Percentiles rank a stretch among this genome's conserved stretches.
Evolutionary conservation across 35 echinoderm and acorn worm genomes (phyloP).

Genomic region (Holothuria glaberrima): DNA sequence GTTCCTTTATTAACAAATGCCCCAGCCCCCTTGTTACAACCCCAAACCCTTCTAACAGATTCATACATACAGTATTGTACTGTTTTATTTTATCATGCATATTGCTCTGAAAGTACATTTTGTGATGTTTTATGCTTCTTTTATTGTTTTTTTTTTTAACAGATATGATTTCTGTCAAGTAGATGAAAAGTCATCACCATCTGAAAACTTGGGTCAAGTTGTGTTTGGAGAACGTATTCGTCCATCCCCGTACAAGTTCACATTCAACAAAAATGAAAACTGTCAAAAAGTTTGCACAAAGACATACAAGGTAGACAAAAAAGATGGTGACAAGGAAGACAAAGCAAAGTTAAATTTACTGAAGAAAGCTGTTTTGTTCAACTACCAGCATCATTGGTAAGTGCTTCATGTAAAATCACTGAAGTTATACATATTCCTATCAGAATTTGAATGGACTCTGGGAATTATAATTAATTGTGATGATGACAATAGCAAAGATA

Average conservation of each 20-base stretch:
- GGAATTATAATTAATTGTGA: too few species aligned
- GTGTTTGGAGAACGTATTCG: conserved; percentile 94
- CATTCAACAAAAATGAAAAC: conserved; percentile 59
- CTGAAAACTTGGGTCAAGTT: conserved; percentile 95
- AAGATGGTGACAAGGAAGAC: conserved; percentile 19
- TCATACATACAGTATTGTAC: too few species aligned
- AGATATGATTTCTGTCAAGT: conserved; percentile 94
- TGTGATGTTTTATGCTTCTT: too few species aligned
- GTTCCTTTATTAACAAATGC: too few species aligned
- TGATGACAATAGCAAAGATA: too few species aligned
- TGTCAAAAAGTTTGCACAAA: conserved; percentile 82
- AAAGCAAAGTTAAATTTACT: conserved; percentile 76
- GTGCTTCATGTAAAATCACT: not conserved
- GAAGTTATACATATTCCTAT: too few species aligned
- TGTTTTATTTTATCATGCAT: too few species aligned
- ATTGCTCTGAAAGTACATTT: too few species aligned
- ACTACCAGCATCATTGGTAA: conserved; percentile 97
- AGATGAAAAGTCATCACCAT: conserved; percentile 51
- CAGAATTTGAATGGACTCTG: too few species aligned
- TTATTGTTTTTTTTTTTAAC: not conserved
- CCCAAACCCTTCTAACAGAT: too few species aligned
- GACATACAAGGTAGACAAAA: conserved; percentile 50
- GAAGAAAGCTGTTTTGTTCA: conserved; percentile 82
- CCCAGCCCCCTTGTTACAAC: too few species aligned
- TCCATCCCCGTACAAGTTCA: conserved; percentile 88